phyloP scores from a whole-genome alignment of 1,140 invertebrate genomes.

The Contarinia nasturtii region DNA sequence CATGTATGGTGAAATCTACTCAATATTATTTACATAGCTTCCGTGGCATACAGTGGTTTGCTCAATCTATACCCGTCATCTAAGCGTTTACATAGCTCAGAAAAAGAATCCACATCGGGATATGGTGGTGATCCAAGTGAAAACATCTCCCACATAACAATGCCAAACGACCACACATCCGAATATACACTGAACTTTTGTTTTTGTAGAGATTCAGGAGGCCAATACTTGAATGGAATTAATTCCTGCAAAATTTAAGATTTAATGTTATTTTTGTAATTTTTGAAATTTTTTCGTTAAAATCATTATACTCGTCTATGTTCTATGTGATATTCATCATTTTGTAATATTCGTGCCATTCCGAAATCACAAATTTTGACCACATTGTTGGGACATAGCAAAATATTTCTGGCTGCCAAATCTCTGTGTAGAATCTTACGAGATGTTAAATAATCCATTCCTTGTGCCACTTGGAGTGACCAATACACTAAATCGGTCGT shows the following conservation, averaged over 20 bases:
- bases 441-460: constrained; percentile 86
- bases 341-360: constrained; percentile 83
- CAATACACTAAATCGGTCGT: constrained; percentile 74
- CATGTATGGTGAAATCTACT: constrained; percentile 54
- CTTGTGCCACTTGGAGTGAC: constrained; percentile 82
- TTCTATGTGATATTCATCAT: constrained; percentile 81
- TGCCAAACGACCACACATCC: constrained; percentile 86
- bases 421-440: constrained; percentile 86
- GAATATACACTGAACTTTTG: constrained; percentile 68
- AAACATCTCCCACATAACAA: constrained; percentile 90
- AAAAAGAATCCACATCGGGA: constrained; percentile 44
- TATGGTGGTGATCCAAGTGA: constrained; percentile 76
- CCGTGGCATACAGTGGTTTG: constrained; percentile 56
- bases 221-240: constrained; percentile 66
- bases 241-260: constrained; percentile 30
- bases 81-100: constrained; percentile 53
- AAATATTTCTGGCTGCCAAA: constrained; percentile 85
- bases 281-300: too few relatives aligned
- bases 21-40: too few relatives aligned
- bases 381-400: constrained; percentile 71
- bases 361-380: constrained; percentile 96
- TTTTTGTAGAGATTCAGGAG: constrained; percentile 55
- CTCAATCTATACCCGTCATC: constrained; percentile 74
- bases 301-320: constrained; percentile 38
- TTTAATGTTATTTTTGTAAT: too few relatives aligned